Conservation (phyloP, 2,888 invertebrate species). For the Agrenia bidenticulata region DNA sequence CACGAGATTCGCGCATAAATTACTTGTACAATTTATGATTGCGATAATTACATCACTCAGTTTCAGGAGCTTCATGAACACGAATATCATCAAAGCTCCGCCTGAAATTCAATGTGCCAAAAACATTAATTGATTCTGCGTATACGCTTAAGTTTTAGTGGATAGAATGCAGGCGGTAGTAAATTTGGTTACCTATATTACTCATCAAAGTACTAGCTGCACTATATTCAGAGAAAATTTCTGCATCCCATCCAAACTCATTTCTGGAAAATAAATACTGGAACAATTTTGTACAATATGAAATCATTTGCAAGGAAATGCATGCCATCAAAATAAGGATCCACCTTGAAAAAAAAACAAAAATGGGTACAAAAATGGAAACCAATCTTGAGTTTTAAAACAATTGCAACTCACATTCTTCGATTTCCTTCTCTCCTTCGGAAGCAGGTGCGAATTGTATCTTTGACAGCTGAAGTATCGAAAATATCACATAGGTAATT, state of each 20-base stretch:
- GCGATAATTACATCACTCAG: slow-evolving; percentile 29
- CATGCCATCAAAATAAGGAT: slow-evolving; percentile 22
- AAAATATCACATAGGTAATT: slow-evolving; percentile 20
- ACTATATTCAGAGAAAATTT: slow-evolving; percentile 64
- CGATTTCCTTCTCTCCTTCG: slow-evolving; percentile 62
- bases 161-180: no score
- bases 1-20: slow-evolving; percentile 29
- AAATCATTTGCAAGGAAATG: slow-evolving; percentile 21
- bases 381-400: no score
- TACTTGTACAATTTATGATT: slow-evolving; percentile 29
- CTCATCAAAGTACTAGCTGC: slow-evolving; percentile 60
- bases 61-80: slow-evolving; percentile 32
- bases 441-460: slow-evolving; percentile 63
- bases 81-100: slow-evolving; percentile 56
- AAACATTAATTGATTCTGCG: no score
- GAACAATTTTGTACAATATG: slow-evolving; percentile 20
- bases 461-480: slow-evolving; percentile 57
- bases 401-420: slow-evolving; percentile 53
- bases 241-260: slow-evolving; percentile 67
- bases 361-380: neutral
- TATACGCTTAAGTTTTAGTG: no score
- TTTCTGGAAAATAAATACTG: slow-evolving; percentile 64
- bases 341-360: slow-evolving; percentile 15
- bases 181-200: slow-evolving; percentile 55
- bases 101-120: slow-evolving; percentile 58